phyloP scores from a whole-genome alignment of 2,797 vertebrate species.

The Ceryle rudis region DNA sequence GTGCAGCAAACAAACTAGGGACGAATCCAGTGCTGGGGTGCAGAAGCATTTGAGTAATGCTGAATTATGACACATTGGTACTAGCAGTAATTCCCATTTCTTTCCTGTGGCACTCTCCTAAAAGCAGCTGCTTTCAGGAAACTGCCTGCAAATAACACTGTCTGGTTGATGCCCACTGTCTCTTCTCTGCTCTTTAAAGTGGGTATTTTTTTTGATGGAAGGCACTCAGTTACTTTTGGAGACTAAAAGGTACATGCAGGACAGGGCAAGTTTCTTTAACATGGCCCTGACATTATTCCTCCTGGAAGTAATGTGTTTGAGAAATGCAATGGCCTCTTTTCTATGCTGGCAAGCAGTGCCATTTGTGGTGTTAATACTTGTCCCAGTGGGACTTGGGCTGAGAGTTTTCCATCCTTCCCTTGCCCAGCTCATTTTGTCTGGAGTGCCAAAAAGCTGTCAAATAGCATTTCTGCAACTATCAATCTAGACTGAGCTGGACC shows the following conservation, averaged over 20 bases:
- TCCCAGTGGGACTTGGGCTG: slow-evolving; percentile 38
- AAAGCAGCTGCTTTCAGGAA: background rate
- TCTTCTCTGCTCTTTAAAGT: background rate
- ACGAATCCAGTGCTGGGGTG: background rate
- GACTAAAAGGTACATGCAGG: background rate
- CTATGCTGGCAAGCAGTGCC: slow-evolving; percentile 33
- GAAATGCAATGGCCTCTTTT: slow-evolving; percentile 38
- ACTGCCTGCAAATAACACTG: background rate
- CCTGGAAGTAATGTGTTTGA: background rate
- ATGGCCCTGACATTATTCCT: background rate
- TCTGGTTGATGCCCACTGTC: background rate
- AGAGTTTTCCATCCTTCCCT: slow-evolving; percentile 49
- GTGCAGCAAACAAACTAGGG: background rate
- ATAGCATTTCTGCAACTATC: slow-evolving; percentile 22
- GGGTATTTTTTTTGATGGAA: background rate
- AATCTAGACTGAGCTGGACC: background rate
- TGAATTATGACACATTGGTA: background rate
- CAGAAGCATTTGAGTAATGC: background rate
- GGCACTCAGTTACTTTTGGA: background rate
- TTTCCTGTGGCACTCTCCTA: background rate
- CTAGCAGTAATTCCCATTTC: background rate
- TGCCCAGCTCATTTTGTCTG: slow-evolving; percentile 31
- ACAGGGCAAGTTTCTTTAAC: background rate
- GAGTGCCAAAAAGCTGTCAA: slow-evolving; percentile 54
- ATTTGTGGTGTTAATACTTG: slow-evolving; percentile 37